These are phyloP conservation scores for Lasius fuliginosus DNA, from an alignment of 2,888 invertebrate genomes.

Conservation along the genomic window DNA sequence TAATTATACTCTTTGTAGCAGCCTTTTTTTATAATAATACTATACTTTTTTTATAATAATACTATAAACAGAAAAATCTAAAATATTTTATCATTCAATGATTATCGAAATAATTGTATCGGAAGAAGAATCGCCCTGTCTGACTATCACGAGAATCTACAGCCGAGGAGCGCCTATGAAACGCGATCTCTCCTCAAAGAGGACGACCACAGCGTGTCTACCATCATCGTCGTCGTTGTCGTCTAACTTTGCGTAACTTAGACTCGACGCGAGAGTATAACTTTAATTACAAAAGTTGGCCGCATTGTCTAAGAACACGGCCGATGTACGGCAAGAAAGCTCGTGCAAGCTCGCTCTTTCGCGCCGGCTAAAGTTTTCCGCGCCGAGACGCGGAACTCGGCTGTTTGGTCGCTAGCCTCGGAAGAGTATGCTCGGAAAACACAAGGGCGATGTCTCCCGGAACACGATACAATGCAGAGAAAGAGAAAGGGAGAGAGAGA, in stretches of 20 bases:
- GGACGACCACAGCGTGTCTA: conserved; percentile 26
- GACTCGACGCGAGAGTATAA: conserved; percentile 79
- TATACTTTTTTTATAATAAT: background rate
- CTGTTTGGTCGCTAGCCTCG: conserved; percentile 41
- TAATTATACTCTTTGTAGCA: background rate
- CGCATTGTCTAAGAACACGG: conserved; percentile 83
- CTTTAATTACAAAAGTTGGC: conserved; percentile 85
- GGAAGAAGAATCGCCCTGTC: conserved; percentile 12
- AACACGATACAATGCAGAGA: conserved; percentile 19
- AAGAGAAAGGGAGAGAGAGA: conserved; percentile 24
- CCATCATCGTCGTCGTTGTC: conserved; percentile 42
- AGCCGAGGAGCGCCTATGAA: conserved; percentile 25
- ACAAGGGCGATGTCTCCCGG: conserved; percentile 49
- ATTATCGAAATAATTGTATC: background rate
- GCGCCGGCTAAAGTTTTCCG: conserved; percentile 80
- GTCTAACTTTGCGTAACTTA: conserved; percentile 79
- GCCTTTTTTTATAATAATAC: background rate
- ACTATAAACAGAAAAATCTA: background rate
- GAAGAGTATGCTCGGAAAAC: conserved; percentile 43
- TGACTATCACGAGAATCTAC: conserved; percentile 30
- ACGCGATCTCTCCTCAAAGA: conserved; percentile 40
- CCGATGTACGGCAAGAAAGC: conserved; percentile 77
- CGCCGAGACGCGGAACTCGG: conserved; percentile 69
- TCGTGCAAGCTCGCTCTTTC: conserved; percentile 75
- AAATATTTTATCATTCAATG: background rate